Evolutionary conservation across 2,888 invertebrate genomes (phyloP), one percentile per base, ranked within the genome.

Genomic region (Epicampocera succincta): DNA sequence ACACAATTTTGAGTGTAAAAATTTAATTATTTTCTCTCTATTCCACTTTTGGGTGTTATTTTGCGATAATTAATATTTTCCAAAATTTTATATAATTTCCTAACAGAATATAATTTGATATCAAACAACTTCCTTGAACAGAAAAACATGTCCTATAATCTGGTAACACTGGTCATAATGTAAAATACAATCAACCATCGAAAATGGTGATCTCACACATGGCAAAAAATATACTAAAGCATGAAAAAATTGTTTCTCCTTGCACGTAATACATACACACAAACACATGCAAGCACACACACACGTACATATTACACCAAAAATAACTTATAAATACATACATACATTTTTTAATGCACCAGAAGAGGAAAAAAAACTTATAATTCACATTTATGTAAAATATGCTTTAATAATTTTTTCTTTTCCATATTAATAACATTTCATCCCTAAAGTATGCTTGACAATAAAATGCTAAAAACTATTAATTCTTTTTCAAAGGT

Each of bases 171-270:
- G 25, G 42, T 8, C 38, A 46, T 29, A 66, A 33, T n/a, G 72
- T 66, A 60, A 73, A 60, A 66, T 65, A 29, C 38, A 68, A 54
- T 63, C 82, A 78, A 54, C 68, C 82, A 78, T 66, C 71, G 56
- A 72, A 78, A 82, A 38, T 83, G 84, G 84, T 84, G 84, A 84
- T 84, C 84, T 84, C 84, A 84, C 84, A 81, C 84, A 81, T 80
- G 73, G 61, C 52, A n/a, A 68, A 66, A 83, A 71, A 73, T 73
- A 78, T 82, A 76, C 77, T 79, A 73, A 69, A 71, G 40, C 68
- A 40, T 17, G 58, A 81, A 77, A 68, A 60, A 44, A 54, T 6
- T 56, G 50, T 73, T 77, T 72, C 54, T 76, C 60, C 71, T 77
- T 71, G 76, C 79, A 83, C 61, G 83, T 79, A 65, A 66, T 71